Evolutionary conservation across 2,113 vertebrate species (phyloP), one percentile per base, ranked within the genome.

Genomic region (Megalops atlanticus): DNA sequence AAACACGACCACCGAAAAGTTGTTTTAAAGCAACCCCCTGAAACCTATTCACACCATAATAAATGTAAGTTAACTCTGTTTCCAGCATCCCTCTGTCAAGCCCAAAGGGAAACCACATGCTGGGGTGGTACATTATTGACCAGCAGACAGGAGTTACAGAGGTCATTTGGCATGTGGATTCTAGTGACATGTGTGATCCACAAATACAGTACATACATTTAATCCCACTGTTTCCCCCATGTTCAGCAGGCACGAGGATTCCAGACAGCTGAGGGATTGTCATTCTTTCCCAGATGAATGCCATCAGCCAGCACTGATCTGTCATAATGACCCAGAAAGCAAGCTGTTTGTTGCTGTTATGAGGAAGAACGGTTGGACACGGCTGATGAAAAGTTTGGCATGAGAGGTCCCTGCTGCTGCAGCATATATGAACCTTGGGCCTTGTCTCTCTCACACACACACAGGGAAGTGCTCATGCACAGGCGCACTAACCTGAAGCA

Each of bases 11-110:
- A 1, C 49, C 7, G 49, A 64, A 10, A 64, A 64, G 8, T 64
- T 64, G 31, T 31, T 12, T 64, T n/a, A n/a, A n/a, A n/a, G n/a
- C n/a, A n/a, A n/a, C n/a, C 58, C n/a, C 24, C 8, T 10, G 58
- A 64, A 64, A 21, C 58, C 58, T n/a, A 11, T 64, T 64, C 58
- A 64, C 58, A 31, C 58, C 21, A 4, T 10, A 45, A 45, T n/a
- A n/a, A n/a, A n/a, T n/a, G n/a, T n/a, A n/a, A n/a, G n/a, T n/a
- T n/a, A n/a, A n/a, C n/a, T n/a, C n/a, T n/a, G n/a, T n/a, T n/a
- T 99, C 85, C 95, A 96, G 78, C 95, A 97, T 0, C 95, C 97
- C 0, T 95, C 97, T 3, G 99, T 99, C 89, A n/a, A n/a, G n/a
- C n/a, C n/a, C n/a, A n/a, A n/a, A n/a, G n/a, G n/a, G n/a, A n/a